phyloP scores from a whole-genome alignment of 2,888 invertebrate species.

The Crematogaster levior region DNA sequence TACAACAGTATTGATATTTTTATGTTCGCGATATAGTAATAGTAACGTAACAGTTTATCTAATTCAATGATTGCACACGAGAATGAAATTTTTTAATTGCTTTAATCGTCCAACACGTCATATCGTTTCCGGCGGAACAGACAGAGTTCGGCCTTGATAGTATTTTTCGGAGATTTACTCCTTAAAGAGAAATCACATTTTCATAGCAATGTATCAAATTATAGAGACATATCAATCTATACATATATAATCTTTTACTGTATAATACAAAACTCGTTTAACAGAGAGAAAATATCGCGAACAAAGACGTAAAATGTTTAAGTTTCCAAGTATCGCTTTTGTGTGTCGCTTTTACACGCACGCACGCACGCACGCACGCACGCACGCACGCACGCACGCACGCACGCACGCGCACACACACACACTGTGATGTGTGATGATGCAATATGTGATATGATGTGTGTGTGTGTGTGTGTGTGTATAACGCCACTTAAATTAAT shows the following conservation, averaged over 20 bases:
- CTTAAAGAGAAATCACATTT: not conserved
- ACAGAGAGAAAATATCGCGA: not conserved
- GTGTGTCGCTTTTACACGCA: too few relatives aligned
- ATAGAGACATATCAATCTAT: not conserved
- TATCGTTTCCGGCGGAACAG: conserved; percentile 69
- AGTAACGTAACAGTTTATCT: not conserved
- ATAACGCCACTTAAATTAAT: not conserved
- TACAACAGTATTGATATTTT: not conserved
- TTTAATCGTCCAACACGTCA: conserved; percentile 72
- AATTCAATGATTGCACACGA: not conserved
- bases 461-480: too few relatives aligned
- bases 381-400: too few relatives aligned
- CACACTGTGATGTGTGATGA: too few relatives aligned
- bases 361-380: too few relatives aligned
- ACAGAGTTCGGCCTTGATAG: conserved; percentile 28
- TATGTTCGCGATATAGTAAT: not conserved
- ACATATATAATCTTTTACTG: too few relatives aligned
- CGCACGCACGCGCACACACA: too few relatives aligned
- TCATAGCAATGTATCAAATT: not conserved
- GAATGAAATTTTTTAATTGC: conserved; percentile 54
- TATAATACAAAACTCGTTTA: not conserved
- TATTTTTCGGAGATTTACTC: not conserved
- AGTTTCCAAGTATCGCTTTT: not conserved
- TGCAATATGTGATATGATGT: too few relatives aligned
- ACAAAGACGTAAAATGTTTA: not conserved